Evolutionary conservation across 1,140 invertebrate species (phyloP), one percentile per base, ranked within the genome.

Genomic region (Neodiprion pinetum): DNA sequence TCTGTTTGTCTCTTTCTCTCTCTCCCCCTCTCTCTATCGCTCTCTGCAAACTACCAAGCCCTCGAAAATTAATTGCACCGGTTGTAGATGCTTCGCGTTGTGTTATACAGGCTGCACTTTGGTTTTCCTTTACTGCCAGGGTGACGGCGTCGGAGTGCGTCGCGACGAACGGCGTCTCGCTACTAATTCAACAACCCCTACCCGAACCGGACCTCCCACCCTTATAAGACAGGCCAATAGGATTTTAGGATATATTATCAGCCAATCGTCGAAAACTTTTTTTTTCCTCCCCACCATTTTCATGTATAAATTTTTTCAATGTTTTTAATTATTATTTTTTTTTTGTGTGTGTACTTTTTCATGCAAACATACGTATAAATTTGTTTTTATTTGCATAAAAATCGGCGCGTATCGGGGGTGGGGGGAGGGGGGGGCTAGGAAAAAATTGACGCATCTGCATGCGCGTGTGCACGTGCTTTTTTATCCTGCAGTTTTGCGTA

Each of bases 181-280:
- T 83, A 82, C 79, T 85, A 80, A 84, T 84, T 84, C 83, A 82
- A 73, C 82, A 81, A 82, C 82, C 84, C 84, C 83, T 85, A 85
- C 84, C 80, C 73, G 67, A 9, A 11, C 10, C 61, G 17, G 61
- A 66, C 48, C 72, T 72, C 68, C 79, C 73, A 75, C 77, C 68
- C 68, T 65, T 71, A 69, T 68, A 21, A 10, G 53, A 50, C 50
- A 53, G 73, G 47, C 78, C 81, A 81, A 81, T 78, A 74, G 72
- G 48, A 48, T 70, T 73, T 53, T 68, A n/a, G 67, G 75, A 75
- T 48, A 48, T 74, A 40, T 4, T 14, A 67, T 12, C 9, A 70
- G n/a, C 53, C 53, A 61, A 61, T 61, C 11, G 28, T 40, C 28
- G 53, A 14, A 61, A 61, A 61, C 5, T 70, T 23, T 28, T 71